Base-by-base conservation (phyloP, 1,140 invertebrate species). In the Gryllus bimaculatus region DNA sequence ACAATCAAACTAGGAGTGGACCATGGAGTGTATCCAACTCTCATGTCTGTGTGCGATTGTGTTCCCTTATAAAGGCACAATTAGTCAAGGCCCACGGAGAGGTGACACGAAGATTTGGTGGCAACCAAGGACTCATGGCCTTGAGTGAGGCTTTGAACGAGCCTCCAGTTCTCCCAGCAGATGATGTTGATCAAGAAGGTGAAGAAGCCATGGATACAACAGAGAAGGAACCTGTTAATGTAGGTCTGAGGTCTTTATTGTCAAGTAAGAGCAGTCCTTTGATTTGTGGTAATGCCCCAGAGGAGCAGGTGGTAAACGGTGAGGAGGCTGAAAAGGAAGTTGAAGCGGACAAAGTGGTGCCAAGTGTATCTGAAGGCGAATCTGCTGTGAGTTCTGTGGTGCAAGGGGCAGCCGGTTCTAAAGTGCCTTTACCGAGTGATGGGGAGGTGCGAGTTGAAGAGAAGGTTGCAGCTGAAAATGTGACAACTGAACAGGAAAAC, bases 11-110 rank as follows among this genome's bases (percentile, higher is more conserved):
- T 20, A 7, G 8, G 8, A 47, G 13, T 47, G 26, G 49, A 0
- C 26, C 75, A 48, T 48, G 7, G n/a, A 13, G 75, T 18, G 78
- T 79, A 8, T 79, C 79, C 10, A 79, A 79, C 75, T 77, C 75
- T 48, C 79, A 79, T 83, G 91, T 93, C 13, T 94, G 92, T 84
- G 91, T 90, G 73, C 90, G 92, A 81, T 88, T 94, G 26, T 93
- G 93, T 84, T 90, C 91, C 5, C 86, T 93, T 47, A 91, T 95
- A 78, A 92, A 93, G 82, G 89, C 90, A 20, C 93, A 94, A 83
- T 86, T 95, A 75, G 86, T 91, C 7, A 90, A 93, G 80, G 93
- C 93, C 8, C 91, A 93, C 66, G 87, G 89, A 20, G 89, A 91
- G 82, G 88, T 92, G 8, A 87, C 88, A 0, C 86, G 87, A 48